These are phyloP conservation scores for Morelia viridis DNA, from an alignment of 2,797 vertebrate species.

Conservation along the genomic window DNA sequence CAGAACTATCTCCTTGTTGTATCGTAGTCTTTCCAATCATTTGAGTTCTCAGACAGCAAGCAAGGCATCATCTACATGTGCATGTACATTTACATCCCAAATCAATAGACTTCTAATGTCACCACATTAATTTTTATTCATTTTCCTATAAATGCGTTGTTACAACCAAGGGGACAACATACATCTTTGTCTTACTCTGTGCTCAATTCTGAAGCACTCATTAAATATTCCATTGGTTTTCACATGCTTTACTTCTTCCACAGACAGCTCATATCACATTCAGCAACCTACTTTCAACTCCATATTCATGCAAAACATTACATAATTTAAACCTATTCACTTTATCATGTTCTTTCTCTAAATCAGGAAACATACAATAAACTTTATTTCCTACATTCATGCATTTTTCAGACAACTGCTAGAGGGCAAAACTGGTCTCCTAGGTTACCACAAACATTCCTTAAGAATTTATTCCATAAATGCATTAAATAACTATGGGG, in stretches of 20 bases:
- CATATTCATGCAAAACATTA: not conserved
- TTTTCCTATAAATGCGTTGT: not conserved
- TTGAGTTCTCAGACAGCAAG: not conserved
- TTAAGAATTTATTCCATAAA: not conserved
- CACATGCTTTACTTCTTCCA: not conserved
- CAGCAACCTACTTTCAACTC: not conserved
- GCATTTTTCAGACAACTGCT: not conserved
- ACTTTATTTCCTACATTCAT: not conserved
- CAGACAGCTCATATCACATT: not conserved
- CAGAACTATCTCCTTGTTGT: too few species aligned
- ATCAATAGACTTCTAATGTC: not conserved
- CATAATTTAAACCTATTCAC: not conserved
- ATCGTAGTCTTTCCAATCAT: not conserved
- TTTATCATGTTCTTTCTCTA: not conserved
- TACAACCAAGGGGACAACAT: not conserved
- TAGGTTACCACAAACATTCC: not conserved
- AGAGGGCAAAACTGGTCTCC: not conserved
- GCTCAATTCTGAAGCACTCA: not conserved
- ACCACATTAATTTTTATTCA: not conserved
- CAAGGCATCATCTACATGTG: not conserved
- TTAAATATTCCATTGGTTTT: not conserved
- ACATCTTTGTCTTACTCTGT: not conserved
- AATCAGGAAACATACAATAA: not conserved
- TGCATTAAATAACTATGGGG: not conserved
- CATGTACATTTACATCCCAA: not conserved